phyloP scores from a whole-genome alignment of 2,888 invertebrate species.

The Strigamia transsilvanica region DNA sequence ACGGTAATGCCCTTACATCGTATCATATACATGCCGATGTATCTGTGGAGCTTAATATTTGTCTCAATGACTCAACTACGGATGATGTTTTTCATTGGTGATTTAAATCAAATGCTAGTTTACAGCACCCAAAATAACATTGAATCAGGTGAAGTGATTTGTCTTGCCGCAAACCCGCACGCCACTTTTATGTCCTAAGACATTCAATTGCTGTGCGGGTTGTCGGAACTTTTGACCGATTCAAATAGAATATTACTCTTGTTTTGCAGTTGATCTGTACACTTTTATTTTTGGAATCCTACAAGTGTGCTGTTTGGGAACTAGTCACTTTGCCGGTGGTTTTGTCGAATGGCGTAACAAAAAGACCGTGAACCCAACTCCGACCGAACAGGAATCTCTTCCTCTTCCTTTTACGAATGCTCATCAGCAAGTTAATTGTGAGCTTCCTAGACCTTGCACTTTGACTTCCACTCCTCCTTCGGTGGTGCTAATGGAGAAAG shows the following conservation, averaged over 20 bases:
- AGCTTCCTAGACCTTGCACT: background rate
- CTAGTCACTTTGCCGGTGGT: constrained; percentile 49
- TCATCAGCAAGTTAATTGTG: background rate
- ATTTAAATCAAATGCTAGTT: constrained; percentile 44
- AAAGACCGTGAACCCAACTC: background rate
- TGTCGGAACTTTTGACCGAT: too few species aligned
- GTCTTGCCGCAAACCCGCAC: too few species aligned
- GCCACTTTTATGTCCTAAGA: too few species aligned
- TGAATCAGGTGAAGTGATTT: constrained; percentile 41
- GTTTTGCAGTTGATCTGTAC: constrained; percentile 34
- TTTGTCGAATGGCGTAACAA: constrained; percentile 50
- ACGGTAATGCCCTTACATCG: constrained; percentile 32
- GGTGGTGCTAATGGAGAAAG: background rate
- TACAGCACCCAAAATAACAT: constrained; percentile 4
- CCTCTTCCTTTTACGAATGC: background rate
- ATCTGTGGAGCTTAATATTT: constrained; percentile 44
- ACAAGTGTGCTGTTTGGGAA: constrained; percentile 51
- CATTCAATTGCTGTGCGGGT: background rate
- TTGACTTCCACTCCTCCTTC: constrained; percentile 24
- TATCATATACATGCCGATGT: constrained; percentile 48
- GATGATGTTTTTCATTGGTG: constrained; percentile 44
- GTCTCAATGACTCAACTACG: constrained; percentile 46
- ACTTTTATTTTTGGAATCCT: constrained; percentile 46
- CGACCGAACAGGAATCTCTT: constrained; percentile 23
- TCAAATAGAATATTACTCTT: too few species aligned